Evolutionary conservation across 2,797 vertebrate genomes (phyloP), one percentile per base, ranked within the genome.

Genomic region (Bovichtus variegatus): DNA sequence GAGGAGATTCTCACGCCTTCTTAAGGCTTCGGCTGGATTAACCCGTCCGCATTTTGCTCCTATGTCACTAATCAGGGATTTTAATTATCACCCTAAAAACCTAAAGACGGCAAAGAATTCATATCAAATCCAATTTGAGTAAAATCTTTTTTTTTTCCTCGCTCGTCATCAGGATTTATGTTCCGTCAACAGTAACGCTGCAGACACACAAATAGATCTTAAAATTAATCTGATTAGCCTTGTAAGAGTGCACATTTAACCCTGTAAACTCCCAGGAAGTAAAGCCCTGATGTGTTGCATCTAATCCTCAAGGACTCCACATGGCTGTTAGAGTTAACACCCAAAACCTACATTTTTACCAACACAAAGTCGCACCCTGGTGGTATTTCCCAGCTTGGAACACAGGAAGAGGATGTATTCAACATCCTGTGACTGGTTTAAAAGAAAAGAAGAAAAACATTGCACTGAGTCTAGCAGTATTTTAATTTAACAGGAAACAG

Each of bases 11-110:
- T 83, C 82, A 60, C 49, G 70, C 76, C 53, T 74, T 74, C 63
- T 21, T 7, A 31, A 66, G 58, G 80, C 78, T 74, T 54, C 6
- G 3, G n/a, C n/a, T 18, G 83, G 87, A 91, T 90, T 87, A 87
- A 81, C 76, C 74, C 60, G 49, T 78, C 87, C 73, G 76, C 78
- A 36, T 72, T 87, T 76, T 59, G n/a, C 69, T 66, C 61, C 58
- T 6, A 0, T 21, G 77, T 58, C 15, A 31, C 76, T 86, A 85
- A 86, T 83, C 78, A 29, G 43, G 66, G 73, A 88, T 91, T 91
- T 81, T 76, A 85, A 85, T 86, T 85, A 87, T 78, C 49, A 27
- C 29, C 31, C 23, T 64, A 76, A 54, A 59, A 55, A 23, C 3
- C 4, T 38, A 25, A 46, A 44, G 21, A 25, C 57, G 9, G 49